Evolutionary conservation across 1,140 invertebrate species (phyloP).

Genomic region (Lepidurus packardi): DNA sequence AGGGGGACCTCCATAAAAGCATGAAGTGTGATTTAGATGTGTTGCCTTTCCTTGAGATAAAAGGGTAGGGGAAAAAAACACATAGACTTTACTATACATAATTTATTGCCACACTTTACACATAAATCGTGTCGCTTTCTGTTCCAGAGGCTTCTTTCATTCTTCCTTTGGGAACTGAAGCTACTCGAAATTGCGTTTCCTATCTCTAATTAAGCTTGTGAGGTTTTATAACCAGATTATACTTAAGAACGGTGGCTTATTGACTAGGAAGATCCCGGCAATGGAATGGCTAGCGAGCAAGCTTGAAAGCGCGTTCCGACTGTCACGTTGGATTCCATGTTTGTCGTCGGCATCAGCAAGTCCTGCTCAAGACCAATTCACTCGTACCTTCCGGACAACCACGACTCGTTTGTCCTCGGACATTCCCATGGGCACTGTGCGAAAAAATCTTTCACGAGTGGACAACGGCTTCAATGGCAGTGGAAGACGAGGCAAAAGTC

Average conservation of each 20-base stretch:
- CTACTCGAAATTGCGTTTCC: neutral
- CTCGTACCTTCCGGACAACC: conserved; percentile 8
- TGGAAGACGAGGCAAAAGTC: neutral
- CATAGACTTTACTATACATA: neutral
- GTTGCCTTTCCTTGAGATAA: neutral
- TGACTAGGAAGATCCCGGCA: conserved; percentile 33
- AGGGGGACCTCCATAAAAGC: neutral
- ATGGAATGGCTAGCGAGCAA: conserved; percentile 30
- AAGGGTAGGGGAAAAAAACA: conserved; percentile 7
- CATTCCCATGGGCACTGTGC: neutral
- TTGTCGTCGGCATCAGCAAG: conserved; percentile 5
- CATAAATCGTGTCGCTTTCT: neutral
- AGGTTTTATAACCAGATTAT: neutral
- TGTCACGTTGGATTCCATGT: neutral
- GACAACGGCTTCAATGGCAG: neutral
- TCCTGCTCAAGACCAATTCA: neutral
- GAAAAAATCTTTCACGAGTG: neutral
- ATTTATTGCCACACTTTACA: neutral
- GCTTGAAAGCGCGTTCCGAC: conserved; percentile 21
- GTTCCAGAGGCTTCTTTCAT: neutral
- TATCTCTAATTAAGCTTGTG: neutral
- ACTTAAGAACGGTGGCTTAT: neutral
- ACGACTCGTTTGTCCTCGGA: conserved; percentile 20
- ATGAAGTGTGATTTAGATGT: neutral
- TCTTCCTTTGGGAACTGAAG: neutral